Evolutionary conservation across 1,140 invertebrate species (phyloP), one percentile per base, ranked within the genome.

Genomic region (Acyrthosiphon pisum): DNA sequence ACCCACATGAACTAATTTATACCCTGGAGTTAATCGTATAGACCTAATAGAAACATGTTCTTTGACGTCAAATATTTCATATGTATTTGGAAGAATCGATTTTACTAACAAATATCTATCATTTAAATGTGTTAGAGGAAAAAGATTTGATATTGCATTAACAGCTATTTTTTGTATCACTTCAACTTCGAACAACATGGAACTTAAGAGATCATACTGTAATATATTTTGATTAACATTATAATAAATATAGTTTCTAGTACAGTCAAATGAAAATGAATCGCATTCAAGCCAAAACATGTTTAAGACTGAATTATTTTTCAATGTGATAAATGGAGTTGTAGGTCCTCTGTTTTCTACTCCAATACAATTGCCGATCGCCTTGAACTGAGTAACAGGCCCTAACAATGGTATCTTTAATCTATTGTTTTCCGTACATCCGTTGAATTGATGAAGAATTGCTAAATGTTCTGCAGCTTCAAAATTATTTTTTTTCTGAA

Each of bases 261-360:
- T 90, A 22, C 22, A 56, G 26, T 90, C 88, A 56, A 90, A 56
- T 56, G 88, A 90, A 60, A 90, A 90, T 41, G 88, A 41, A 26
- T 90, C 53, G 26, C 88, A 90, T 11, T 90, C 53, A 56, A 90
- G 56, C 88, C 88, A 90, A 56, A 90, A 41, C 35, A 90, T 35
- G 4, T 37, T 41, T 41, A 90, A 56, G 2, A 41, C 20, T 87
- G n/a, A 46, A 87, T n/a, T 4, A 26, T 26, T 87, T 48, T 48
- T 8, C 14, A 30, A 41, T 26, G 35, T 26, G 3, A 90, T n/a
- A 9, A 90, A 26, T 18, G 88, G 88, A 14, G 50, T 90, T 22
- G 20, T 8, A 41, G 35, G 4, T 11, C 26, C 35, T 23, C 7
- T 41, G 35, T 90, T 90, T 56, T 90, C 50, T 14, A 90, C 22